Evolutionary conservation across 2,888 invertebrate genomes (phyloP).

Genomic region (Perizoma affinitatum): DNA sequence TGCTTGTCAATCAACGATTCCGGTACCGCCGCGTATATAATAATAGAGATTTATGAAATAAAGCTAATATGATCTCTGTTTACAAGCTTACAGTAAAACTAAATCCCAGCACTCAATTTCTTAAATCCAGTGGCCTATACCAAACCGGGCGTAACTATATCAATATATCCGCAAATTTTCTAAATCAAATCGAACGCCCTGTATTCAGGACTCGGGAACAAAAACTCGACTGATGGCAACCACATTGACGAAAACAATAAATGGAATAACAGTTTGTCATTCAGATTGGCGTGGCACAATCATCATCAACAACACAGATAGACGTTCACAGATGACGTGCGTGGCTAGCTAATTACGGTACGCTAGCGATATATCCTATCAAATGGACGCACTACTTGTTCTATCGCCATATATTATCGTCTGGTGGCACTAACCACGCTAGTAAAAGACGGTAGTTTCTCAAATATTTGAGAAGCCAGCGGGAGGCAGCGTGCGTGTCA

Average conservation of each 20-base stretch:
- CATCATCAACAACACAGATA: background rate
- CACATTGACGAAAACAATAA: constrained; percentile 9
- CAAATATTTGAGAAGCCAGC: too few relatives aligned
- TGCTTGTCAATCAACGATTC: constrained; percentile 3
- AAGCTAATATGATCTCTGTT: too few relatives aligned
- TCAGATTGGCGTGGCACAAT: constrained; percentile 2
- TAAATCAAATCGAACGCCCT: constrained; percentile 56
- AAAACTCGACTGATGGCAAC: constrained; percentile 13
- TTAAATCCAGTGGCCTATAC: constrained; percentile 54
- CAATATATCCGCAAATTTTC: constrained; percentile 52
- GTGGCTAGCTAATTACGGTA: too few relatives aligned
- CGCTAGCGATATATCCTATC: too few relatives aligned
- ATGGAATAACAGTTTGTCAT: constrained; percentile 8
- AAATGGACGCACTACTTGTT: too few relatives aligned
- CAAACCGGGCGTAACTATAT: constrained; percentile 48
- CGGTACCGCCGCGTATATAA: background rate
- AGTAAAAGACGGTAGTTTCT: too few relatives aligned
- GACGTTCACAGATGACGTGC: background rate
- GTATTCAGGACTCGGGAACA: constrained; percentile 16
- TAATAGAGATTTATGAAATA: background rate
- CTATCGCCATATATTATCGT: too few relatives aligned
- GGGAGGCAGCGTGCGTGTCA: too few relatives aligned
- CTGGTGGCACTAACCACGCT: too few relatives aligned
- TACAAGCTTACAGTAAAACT: too few relatives aligned
- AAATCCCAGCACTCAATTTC: constrained; percentile 36